A percentile compares a stretch with the other conserved stretches of the same genome.
Conservation (phyloP, 2,888 invertebrate species). For the Phortica magna region DNA sequence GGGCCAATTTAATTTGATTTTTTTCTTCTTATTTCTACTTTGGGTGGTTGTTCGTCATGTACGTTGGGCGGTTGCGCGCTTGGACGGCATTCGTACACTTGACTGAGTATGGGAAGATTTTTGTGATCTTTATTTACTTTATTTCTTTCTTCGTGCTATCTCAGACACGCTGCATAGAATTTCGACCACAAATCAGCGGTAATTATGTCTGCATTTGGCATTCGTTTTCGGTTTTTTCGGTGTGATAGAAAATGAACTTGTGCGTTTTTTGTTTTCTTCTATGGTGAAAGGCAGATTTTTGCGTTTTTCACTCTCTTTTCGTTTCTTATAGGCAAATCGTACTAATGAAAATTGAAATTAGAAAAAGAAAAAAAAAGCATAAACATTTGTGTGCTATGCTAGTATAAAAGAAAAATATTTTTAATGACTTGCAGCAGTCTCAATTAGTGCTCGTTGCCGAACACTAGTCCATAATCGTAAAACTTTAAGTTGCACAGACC, state of each 20-base stretch:
- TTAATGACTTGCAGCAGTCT: slow-evolving; percentile 58
- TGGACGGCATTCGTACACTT: slow-evolving; percentile 56
- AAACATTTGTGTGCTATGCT: slow-evolving; percentile 6
- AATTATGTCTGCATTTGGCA: slow-evolving; percentile 52
- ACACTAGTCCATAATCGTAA: slow-evolving; percentile 39
- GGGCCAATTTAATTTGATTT: neutral
- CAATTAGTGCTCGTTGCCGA: slow-evolving; percentile 15
- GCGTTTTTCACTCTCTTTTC: slow-evolving; percentile 6
- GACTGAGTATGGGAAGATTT: slow-evolving; percentile 62
- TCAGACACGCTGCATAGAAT: slow-evolving; percentile 53
- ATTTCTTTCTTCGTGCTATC: neutral
- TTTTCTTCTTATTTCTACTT: neutral
- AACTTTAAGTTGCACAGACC: slow-evolving; percentile 19
- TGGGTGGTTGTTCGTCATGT: slow-evolving; percentile 18
- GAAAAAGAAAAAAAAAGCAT: neutral
- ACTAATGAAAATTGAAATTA: slow-evolving; percentile 50
- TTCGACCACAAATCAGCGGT: slow-evolving; percentile 70
- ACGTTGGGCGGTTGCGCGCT: slow-evolving; percentile 44
- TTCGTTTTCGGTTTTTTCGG: neutral
- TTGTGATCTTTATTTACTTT: neutral
- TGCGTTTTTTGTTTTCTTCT: slow-evolving; percentile 40
- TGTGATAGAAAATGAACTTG: slow-evolving; percentile 55
- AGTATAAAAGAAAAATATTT: slow-evolving; percentile 62
- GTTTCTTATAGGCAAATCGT: slow-evolving; percentile 7
- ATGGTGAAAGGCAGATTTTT: slow-evolving; percentile 60